Conservation (phyloP, 2,888 invertebrate species). For the Hoplodrina ambigua region DNA sequence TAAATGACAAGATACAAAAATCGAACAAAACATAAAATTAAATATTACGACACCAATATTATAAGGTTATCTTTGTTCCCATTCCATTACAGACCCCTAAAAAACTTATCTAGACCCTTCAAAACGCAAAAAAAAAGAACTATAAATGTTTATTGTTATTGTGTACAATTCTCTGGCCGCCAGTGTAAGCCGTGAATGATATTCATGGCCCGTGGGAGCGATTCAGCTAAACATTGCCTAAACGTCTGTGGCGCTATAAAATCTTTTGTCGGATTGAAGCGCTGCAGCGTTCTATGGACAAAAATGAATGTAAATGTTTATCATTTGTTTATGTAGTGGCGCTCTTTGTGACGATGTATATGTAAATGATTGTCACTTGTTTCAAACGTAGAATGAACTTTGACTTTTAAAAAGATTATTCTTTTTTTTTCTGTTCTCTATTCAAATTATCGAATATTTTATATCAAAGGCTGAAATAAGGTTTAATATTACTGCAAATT, state of each 20-base stretch:
- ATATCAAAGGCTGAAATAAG: constrained; percentile 30
- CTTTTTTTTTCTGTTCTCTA: constrained; percentile 8
- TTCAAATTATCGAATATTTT: constrained; percentile 43
- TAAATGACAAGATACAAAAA: background rate
- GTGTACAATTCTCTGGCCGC: constrained; percentile 52
- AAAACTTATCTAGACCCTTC: constrained; percentile 46
- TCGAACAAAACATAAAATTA: background rate
- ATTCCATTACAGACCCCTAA: constrained; percentile 18
- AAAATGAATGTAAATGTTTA: constrained; percentile 36
- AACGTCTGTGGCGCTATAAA: constrained; percentile 60
- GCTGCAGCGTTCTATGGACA: constrained; percentile 32
- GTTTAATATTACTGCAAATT: constrained; percentile 42
- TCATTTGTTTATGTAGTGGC: constrained; percentile 37
- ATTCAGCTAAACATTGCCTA: constrained; percentile 63
- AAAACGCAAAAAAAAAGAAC: constrained; percentile 57
- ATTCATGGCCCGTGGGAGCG: constrained; percentile 56
- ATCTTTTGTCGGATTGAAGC: constrained; percentile 49
- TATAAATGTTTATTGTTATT: constrained; percentile 62
- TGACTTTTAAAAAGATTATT: background rate
- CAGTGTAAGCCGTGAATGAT: constrained; percentile 54
- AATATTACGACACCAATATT: background rate
- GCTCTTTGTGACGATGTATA: background rate
- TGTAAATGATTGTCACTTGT: constrained; percentile 22
- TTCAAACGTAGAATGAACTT: constrained; percentile 15
- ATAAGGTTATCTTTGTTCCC: background rate